These are phyloP conservation scores for Sebastes trivittatus DNA, from an alignment of 2,797 vertebrate genomes.

Conservation along the genomic window DNA sequence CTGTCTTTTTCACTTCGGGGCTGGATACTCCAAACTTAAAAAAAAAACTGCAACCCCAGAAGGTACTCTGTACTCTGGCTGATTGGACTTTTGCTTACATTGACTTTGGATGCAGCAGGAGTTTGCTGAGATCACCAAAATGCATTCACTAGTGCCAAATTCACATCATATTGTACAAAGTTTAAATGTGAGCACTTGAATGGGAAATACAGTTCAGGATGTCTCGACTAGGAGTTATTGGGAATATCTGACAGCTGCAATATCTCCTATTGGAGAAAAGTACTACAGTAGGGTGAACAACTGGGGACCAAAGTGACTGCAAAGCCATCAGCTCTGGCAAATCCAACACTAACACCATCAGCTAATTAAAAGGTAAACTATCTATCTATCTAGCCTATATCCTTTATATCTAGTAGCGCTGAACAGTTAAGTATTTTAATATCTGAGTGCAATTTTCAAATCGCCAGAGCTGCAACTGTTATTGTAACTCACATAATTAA, in stretches of 20 bases:
- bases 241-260: background rate
- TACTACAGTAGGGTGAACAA: background rate
- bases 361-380: background rate
- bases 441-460: background rate
- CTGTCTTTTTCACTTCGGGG: conserved; percentile 20
- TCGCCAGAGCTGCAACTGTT: background rate
- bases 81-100: conserved; percentile 4
- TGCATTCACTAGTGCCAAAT: background rate
- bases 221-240: background rate
- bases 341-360: background rate
- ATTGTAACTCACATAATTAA: conserved; percentile 6
- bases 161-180: background rate
- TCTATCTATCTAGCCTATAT: background rate
- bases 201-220: background rate
- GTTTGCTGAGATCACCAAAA: conserved; percentile 29
- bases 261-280: background rate
- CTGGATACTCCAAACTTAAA: conserved; percentile 13
- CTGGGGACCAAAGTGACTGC: background rate
- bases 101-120: background rate
- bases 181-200: conserved; percentile 4
- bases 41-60: conserved; percentile 3
- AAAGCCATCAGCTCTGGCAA: background rate
- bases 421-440: background rate
- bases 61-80: conserved; percentile 9
- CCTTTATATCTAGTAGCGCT: background rate